phyloP scores from a whole-genome alignment of 2,797 vertebrate species.

The Octomys mimax region DNA sequence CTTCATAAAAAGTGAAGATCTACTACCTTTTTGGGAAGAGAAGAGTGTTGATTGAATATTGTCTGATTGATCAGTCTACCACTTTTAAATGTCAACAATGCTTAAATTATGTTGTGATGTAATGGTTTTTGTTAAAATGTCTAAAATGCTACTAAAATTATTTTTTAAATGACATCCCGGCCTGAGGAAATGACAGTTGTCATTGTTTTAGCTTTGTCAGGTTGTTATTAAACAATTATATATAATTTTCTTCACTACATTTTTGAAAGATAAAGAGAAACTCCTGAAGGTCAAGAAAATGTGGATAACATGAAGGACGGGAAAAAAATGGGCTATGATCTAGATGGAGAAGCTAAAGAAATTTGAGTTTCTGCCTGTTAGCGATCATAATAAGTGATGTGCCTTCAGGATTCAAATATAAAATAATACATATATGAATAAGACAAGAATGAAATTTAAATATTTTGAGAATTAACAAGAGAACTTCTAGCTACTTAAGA shows the following conservation, averaged over 20 bases:
- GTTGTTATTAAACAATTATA: conserved; percentile 1
- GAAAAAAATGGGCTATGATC: background rate
- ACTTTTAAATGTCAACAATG: conserved; percentile 8
- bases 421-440: background rate
- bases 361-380: background rate
- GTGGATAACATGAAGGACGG: background rate
- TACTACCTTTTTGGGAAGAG: background rate
- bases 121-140: background rate
- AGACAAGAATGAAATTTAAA: background rate
- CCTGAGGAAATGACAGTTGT: conserved; percentile 4
- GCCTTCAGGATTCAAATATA: background rate
- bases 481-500: background rate
- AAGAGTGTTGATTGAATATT: background rate
- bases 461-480: background rate
- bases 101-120: background rate
- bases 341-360: background rate
- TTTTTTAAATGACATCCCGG: conserved; percentile 40
- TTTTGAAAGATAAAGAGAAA: background rate
- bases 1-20: background rate
- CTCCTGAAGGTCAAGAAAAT: background rate
- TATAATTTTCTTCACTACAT: background rate
- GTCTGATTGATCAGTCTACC: background rate
- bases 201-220: background rate
- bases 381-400: background rate
- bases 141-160: conserved; percentile 11